Evolutionary conservation across 2,797 vertebrate genomes (phyloP).

Genomic region (Sebastes oblongus): DNA sequence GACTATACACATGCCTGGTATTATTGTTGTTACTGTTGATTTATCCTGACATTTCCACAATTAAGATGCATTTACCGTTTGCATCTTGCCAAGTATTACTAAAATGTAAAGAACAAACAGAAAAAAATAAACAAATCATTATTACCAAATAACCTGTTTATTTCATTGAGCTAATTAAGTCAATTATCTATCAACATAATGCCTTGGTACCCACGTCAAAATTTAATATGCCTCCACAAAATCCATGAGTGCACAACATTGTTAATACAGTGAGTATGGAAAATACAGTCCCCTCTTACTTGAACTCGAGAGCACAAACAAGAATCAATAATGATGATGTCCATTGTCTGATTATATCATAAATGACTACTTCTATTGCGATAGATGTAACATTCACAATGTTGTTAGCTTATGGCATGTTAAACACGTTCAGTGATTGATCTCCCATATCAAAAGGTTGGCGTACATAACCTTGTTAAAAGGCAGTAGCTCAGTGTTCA

Average conservation of each 20-base stretch:
- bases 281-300: slow-evolving; percentile 67
- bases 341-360: slow-evolving; percentile 59
- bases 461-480: slow-evolving; percentile 69
- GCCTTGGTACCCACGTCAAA: slow-evolving; percentile 73
- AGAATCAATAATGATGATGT: slow-evolving; percentile 56
- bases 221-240: slow-evolving; percentile 68
- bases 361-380: slow-evolving; percentile 68
- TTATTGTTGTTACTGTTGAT: no score
- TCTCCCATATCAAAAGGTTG: slow-evolving; percentile 74
- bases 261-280: slow-evolving; percentile 75
- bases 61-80: neutral
- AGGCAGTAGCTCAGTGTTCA: slow-evolving; percentile 80
- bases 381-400: slow-evolving; percentile 72
- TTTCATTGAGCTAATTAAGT: slow-evolving; percentile 72
- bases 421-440: slow-evolving; percentile 72
- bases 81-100: neutral
- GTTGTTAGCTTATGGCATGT: slow-evolving; percentile 72
- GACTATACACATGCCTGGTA: neutral
- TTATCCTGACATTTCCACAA: neutral
- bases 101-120: neutral
- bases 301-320: slow-evolving; percentile 61
- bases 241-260: slow-evolving; percentile 72
- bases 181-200: slow-evolving; percentile 69
- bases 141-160: slow-evolving; percentile 76
- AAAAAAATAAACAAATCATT: slow-evolving; percentile 2